Evolutionary conservation across 2,888 invertebrate species (phyloP).

Genomic region (Bimastos eiseni): DNA sequence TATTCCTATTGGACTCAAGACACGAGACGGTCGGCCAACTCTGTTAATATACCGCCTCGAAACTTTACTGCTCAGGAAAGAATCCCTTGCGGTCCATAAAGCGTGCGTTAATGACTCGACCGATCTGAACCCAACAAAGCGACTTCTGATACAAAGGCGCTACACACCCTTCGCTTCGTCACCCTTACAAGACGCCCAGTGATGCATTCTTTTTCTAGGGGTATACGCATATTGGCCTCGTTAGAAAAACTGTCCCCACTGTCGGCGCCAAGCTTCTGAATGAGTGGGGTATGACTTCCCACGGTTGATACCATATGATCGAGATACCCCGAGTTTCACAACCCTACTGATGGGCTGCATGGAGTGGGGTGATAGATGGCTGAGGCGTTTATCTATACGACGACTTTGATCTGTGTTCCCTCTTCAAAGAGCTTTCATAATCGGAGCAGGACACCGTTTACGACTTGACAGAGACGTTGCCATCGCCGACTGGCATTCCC

Average conservation of each 20-base stretch:
- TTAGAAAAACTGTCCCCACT: background rate
- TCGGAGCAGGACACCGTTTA: background rate
- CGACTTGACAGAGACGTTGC: background rate
- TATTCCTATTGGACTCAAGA: background rate
- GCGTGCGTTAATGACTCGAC: background rate
- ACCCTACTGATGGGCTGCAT: background rate
- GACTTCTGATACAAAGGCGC: background rate
- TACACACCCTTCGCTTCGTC: background rate
- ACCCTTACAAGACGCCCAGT: background rate
- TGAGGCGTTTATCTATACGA: background rate
- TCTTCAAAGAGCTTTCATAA: background rate
- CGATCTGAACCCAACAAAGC: background rate
- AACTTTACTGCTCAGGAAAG: background rate
- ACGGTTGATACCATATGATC: background rate
- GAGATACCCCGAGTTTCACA: background rate
- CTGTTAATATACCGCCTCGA: background rate
- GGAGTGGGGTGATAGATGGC: background rate
- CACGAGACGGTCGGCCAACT: background rate
- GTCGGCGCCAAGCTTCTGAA: background rate
- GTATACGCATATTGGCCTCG: background rate
- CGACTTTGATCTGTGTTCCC: background rate
- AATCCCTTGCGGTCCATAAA: background rate
- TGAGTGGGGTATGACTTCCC: background rate
- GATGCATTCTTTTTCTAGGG: background rate
- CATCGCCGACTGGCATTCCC: background rate